Percentiles rank a stretch among this genome's conserved stretches.
Conservation (phyloP, 2,888 invertebrate species). For the Dinocampus coccinellae region DNA sequence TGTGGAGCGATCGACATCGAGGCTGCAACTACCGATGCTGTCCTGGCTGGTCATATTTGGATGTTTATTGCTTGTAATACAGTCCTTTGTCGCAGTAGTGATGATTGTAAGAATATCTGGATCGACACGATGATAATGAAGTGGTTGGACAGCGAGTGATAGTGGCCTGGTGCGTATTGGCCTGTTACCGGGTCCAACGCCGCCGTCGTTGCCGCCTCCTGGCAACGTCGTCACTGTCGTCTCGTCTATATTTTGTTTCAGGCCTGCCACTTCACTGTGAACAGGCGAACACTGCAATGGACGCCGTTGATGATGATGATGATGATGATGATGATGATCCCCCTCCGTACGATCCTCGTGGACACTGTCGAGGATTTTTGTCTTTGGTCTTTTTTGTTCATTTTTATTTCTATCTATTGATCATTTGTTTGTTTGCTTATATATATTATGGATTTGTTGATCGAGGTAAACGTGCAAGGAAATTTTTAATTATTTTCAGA, state of each 20-base stretch:
- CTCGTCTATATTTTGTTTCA: constrained; percentile 55
- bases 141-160: constrained; percentile 65
- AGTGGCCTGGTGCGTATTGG: constrained; percentile 59
- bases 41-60: constrained; percentile 72
- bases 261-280: constrained; percentile 62
- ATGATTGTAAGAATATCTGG: constrained; percentile 49
- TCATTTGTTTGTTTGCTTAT: not conserved
- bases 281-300: constrained; percentile 51
- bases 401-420: not conserved
- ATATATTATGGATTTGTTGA: constrained; percentile 15
- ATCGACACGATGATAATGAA: constrained; percentile 65
- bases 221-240: constrained; percentile 52
- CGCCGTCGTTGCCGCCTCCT: constrained; percentile 53
- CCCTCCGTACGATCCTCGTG: constrained; percentile 63
- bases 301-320: constrained; percentile 48
- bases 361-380: constrained; percentile 51
- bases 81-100: not conserved
- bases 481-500: constrained; percentile 14
- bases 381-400: constrained; percentile 9
- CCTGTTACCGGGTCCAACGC: constrained; percentile 49
- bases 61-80: constrained; percentile 37
- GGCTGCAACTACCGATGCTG: constrained; percentile 88
- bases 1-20: constrained; percentile 81
- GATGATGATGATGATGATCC: too few species aligned
- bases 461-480: constrained; percentile 13